A percentile compares a stretch with the other conserved stretches of the same genome.
Conservation (phyloP, 2,113 vertebrate genomes). For the Prunella himalayana region DNA sequence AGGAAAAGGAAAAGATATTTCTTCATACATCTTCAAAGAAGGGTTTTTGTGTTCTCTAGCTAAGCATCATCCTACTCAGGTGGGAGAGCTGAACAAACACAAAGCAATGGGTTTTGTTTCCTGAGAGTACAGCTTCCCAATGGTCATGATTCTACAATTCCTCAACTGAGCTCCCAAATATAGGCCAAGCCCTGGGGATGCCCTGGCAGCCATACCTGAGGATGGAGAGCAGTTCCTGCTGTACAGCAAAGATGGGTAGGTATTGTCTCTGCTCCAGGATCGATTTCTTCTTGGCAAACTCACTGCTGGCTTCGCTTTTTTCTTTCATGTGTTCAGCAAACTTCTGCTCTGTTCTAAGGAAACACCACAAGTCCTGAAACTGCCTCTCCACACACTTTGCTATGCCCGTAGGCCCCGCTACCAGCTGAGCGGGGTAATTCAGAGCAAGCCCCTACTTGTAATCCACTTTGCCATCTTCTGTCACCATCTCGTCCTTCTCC, state of each 20-base stretch:
- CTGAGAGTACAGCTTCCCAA: background rate
- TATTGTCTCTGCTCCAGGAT: constrained; percentile 95
- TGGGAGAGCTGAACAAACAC: background rate
- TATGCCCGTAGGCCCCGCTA: rapidly evolving
- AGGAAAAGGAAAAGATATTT: background rate
- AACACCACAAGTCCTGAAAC: background rate
- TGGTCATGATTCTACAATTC: rapidly evolving
- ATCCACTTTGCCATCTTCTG: constrained; percentile 93
- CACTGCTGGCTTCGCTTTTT: constrained; percentile 91
- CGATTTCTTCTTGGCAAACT: constrained; percentile 94
- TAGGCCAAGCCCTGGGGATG: background rate
- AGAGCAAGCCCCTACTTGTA: constrained; percentile 79
- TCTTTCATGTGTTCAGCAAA: constrained; percentile 98
- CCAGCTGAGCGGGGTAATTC: background rate
- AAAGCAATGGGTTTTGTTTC: background rate
- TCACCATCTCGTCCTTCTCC: constrained; percentile 75
- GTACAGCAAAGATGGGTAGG: constrained; percentile 94
- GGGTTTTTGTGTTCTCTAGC: background rate
- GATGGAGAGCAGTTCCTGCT: constrained; percentile 93
- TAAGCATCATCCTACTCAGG: background rate
- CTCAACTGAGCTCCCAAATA: background rate
- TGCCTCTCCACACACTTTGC: background rate
- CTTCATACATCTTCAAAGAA: background rate
- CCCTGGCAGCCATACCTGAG: constrained; percentile 79
- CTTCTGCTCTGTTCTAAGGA: constrained; percentile 90